A percentile compares a stretch with the other conserved stretches of the same genome.
These are phyloP conservation scores for Heliconius sara DNA, from an alignment of 2,888 invertebrate genomes.

Conservation along the genomic window DNA sequence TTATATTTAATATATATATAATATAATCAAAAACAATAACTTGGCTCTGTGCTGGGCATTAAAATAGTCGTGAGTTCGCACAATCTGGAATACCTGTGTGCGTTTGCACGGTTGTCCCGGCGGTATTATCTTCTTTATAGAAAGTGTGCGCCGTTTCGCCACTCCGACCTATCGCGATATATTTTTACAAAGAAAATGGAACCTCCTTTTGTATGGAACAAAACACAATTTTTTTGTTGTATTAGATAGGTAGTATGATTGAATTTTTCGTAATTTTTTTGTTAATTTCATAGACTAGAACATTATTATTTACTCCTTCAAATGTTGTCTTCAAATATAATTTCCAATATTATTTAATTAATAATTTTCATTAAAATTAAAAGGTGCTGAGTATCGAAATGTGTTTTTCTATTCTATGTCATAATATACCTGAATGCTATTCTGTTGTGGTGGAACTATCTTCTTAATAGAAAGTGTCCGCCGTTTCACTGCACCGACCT, in stretches of 20 bases:
- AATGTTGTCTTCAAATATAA: too few relatives aligned
- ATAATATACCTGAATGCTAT: conserved; percentile 55
- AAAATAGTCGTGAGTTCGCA: not conserved
- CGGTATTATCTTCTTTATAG: conserved; percentile 69
- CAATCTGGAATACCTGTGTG: conserved; percentile 35
- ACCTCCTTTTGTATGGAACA: not conserved
- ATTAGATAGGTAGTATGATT: too few relatives aligned
- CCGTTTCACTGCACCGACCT: conserved; percentile 77
- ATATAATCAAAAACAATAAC: not conserved
- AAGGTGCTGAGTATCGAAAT: conserved; percentile 31
- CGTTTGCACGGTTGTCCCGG: conserved; percentile 40
- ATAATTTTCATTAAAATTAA: not conserved
- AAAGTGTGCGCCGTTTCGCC: conserved; percentile 78
- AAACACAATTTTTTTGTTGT: too few relatives aligned
- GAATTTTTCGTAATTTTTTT: too few relatives aligned
- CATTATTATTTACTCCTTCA: too few relatives aligned
- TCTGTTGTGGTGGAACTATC: conserved; percentile 76
- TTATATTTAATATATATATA: not conserved
- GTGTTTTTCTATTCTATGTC: conserved; percentile 24
- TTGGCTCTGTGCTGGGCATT: conserved; percentile 16
- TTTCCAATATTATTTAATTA: not conserved
- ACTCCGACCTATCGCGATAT: conserved; percentile 69
- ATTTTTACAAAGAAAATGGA: conserved; percentile 40
- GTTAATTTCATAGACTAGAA: not conserved
- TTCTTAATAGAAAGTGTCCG: conserved; percentile 81